A percentile compares a stretch with the other conserved stretches of the same genome.
phyloP scores from a whole-genome alignment of 2,797 vertebrate species.

The Malacoraja senta region DNA sequence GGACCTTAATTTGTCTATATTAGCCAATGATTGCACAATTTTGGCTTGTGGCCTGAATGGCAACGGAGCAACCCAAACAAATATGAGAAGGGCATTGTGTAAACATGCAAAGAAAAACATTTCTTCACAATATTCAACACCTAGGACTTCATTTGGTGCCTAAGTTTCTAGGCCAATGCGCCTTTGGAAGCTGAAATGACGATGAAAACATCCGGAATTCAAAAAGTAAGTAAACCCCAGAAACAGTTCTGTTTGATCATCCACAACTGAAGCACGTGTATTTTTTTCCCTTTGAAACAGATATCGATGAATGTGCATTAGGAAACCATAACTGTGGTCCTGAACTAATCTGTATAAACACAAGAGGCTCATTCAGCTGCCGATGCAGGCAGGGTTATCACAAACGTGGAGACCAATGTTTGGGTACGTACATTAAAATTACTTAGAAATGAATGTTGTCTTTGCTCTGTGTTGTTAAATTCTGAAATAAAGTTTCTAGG shows the following conservation, averaged over 20 bases:
- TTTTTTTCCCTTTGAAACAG: conserved; percentile 55
- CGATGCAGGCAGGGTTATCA: conserved; percentile 80
- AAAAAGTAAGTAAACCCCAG: not conserved
- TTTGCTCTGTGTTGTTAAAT: not conserved
- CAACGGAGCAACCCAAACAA: not conserved
- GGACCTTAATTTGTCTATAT: not conserved
- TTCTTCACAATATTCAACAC: not conserved
- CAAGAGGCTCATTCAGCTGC: conserved; percentile 81
- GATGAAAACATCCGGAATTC: not conserved
- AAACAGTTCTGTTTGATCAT: not conserved
- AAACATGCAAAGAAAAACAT: not conserved
- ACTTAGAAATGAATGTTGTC: not conserved
- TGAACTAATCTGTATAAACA: conserved; percentile 82
- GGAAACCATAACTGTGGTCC: conserved; percentile 74
- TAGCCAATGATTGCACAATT: not conserved
- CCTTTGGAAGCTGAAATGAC: not conserved
- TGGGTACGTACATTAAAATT: conserved; percentile 64
- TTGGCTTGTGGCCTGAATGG: not conserved
- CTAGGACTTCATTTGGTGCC: not conserved
- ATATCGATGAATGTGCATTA: conserved; percentile 81
- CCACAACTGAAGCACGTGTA: not conserved
- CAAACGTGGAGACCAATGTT: conserved; percentile 78
- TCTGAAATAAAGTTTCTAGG: not conserved
- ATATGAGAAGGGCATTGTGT: not conserved
- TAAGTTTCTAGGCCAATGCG: not conserved